Percentiles rank a stretch among this genome's conserved stretches.
Conservation (phyloP, 2,888 invertebrate genomes). For the Tridacna gigas region DNA sequence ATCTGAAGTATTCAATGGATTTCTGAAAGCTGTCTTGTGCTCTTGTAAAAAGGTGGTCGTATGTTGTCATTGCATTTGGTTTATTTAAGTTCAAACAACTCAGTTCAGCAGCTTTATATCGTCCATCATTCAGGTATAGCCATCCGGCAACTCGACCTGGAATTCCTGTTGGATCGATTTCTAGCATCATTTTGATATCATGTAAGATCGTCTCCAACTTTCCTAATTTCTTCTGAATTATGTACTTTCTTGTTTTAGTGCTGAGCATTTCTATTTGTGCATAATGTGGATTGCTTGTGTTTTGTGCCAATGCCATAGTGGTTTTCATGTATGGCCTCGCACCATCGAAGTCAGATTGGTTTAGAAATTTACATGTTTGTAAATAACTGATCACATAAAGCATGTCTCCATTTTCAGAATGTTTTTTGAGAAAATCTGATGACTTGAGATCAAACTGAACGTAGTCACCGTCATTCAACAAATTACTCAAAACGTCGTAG, state of each 20-base stretch:
- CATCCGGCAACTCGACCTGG: slow-evolving; percentile 69
- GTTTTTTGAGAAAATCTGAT: slow-evolving; percentile 28
- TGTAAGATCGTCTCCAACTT: slow-evolving; percentile 62
- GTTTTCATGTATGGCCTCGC: slow-evolving; percentile 58
- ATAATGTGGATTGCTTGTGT: slow-evolving; percentile 65
- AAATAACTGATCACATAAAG: slow-evolving; percentile 65
- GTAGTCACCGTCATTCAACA: slow-evolving; percentile 67
- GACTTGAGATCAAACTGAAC: slow-evolving; percentile 54
- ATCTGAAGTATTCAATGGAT: slow-evolving; percentile 63
- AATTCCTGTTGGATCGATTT: slow-evolving; percentile 63
- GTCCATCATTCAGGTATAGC: slow-evolving; percentile 68
- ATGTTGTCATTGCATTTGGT: slow-evolving; percentile 45
- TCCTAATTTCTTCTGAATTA: slow-evolving; percentile 65
- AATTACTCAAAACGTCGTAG: slow-evolving; percentile 64
- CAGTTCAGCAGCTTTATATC: slow-evolving; percentile 57
- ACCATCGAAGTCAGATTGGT: slow-evolving; percentile 57
- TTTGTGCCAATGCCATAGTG: slow-evolving; percentile 58
- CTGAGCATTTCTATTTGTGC: slow-evolving; percentile 65
- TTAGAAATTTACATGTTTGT: slow-evolving; percentile 60
- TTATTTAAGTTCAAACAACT: slow-evolving; percentile 61
- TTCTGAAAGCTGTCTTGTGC: slow-evolving; percentile 62
- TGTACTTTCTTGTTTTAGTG: slow-evolving; percentile 66
- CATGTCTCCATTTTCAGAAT: slow-evolving; percentile 51
- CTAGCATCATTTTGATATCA: slow-evolving; percentile 68
- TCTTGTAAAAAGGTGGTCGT: slow-evolving; percentile 46